Evolutionary conservation across 2,888 invertebrate genomes (phyloP), one percentile per base, ranked within the genome.

Genomic region (Perithous albicinctus): DNA sequence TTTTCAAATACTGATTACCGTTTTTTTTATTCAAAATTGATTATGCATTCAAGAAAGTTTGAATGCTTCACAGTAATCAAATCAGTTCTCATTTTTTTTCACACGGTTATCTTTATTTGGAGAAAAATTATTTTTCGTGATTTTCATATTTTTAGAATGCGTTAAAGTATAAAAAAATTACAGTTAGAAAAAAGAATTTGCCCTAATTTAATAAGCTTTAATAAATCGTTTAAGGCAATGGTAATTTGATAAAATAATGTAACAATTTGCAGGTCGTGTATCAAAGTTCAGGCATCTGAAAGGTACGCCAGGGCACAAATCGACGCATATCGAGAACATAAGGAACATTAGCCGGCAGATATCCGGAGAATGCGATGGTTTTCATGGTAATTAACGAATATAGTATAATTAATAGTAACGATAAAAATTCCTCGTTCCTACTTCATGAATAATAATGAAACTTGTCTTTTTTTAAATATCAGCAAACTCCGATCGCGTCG

Each of bases 201-300:
- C 2, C 5, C 5, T 29, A 4, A 4, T 29, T 29, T 29, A 29
- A 29, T 29, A n/a, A n/a, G n/a, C n/a, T n/a, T n/a, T n/a, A 29
- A 5, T 29, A 2, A 12, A 1, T 12, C n/a, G n/a, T 26, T 26
- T n/a, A 54, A 12, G 6, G 1, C 12, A 48, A 23, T 8, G 10
- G 20, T 10, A 6, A 10, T 10, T 56, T 32, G n/a, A 56, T 51
- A 12, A 20, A 51, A 51, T 23, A 0, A 51, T 23, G 20, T 54
- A 6, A 41, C 15, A 59, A 43, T 69, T 86, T 89, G 29, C 86
- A 96, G 96, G 96, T 66, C 95, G 96, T 88, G 97, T 97, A 43
- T 98, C 98, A 0, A 99, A 99, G 92, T 99, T 98, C 93, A 95
- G 98, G 0, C 98, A 98, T 90, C 93, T 99, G 88, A 98, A 98